Conservation (phyloP, 2,797 vertebrate genomes). For the Myotis pilosus region DNA sequence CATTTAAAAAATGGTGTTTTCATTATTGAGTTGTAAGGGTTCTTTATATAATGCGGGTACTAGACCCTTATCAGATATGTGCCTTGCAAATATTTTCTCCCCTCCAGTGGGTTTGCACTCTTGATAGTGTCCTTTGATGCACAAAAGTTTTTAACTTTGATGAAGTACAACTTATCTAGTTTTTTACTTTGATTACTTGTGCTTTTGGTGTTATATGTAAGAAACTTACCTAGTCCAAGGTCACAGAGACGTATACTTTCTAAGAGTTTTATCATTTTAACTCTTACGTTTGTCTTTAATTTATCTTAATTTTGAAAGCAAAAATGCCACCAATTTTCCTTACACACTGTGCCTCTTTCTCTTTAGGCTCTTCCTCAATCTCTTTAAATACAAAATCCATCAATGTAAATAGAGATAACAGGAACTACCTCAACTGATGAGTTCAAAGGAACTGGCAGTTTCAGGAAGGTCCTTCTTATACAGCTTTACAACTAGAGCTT, state of each 20-base stretch:
- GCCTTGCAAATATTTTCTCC: not conserved
- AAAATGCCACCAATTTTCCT: not conserved
- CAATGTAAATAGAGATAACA: not conserved
- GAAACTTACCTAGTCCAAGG: not conserved
- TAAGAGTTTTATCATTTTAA: not conserved
- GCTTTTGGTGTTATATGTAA: not conserved
- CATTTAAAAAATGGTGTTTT: not conserved
- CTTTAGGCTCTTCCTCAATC: not conserved
- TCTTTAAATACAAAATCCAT: constrained; percentile 12
- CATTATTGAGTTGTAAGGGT: not conserved
- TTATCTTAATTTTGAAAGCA: not conserved
- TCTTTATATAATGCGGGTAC: not conserved
- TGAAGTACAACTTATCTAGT: not conserved
- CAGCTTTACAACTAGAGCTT: not conserved
- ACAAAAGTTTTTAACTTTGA: not conserved
- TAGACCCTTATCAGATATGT: not conserved
- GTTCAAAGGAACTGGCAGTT: not conserved
- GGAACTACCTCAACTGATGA: not conserved
- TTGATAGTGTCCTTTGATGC: not conserved
- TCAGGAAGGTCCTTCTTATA: not conserved
- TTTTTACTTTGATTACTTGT: not conserved
- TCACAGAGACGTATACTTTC: not conserved
- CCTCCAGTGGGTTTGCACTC: not conserved
- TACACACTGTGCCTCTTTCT: not conserved
- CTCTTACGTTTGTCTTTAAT: not conserved